Evolutionary conservation across 2,888 invertebrate genomes (phyloP).

Genomic region (Flexamia atlantica): DNA sequence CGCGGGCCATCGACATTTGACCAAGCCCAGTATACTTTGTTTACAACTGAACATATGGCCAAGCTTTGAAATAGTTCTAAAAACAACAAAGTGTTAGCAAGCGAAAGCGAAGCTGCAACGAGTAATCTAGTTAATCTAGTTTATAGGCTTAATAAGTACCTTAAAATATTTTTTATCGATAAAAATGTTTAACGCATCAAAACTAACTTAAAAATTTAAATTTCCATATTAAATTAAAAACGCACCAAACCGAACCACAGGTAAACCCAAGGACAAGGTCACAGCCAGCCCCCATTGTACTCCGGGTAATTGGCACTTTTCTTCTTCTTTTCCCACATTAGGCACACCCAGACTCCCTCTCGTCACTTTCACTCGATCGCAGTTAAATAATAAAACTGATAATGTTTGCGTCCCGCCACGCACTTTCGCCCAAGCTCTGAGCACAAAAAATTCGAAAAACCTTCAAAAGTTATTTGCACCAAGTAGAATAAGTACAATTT

Average conservation of each 20-base stretch:
- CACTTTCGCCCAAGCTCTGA: neutral
- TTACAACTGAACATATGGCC: too few species aligned
- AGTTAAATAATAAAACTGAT: slow-evolving; percentile 23
- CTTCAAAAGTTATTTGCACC: too few species aligned
- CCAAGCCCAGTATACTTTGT: too few species aligned
- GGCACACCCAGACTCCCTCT: neutral
- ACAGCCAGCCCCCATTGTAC: neutral
- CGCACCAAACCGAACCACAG: too few species aligned
- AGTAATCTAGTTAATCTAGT: too few species aligned
- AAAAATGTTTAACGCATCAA: neutral
- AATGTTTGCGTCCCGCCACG: neutral
- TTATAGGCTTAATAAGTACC: neutral
- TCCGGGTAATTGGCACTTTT: slow-evolving; percentile 1
- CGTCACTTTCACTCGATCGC: slow-evolving; percentile 10
- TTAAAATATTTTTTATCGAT: neutral
- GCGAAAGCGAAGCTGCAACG: too few species aligned
- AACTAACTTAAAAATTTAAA: neutral
- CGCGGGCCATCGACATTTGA: too few species aligned
- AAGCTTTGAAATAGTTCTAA: too few species aligned
- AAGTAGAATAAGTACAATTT: too few species aligned
- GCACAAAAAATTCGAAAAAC: too few species aligned
- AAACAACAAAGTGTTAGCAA: too few species aligned
- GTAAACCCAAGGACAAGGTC: neutral
- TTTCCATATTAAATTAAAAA: neutral
- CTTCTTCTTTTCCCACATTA: slow-evolving; percentile 38